phyloP scores from a whole-genome alignment of 1,140 invertebrate species.

The Adoxophyes honmai region DNA sequence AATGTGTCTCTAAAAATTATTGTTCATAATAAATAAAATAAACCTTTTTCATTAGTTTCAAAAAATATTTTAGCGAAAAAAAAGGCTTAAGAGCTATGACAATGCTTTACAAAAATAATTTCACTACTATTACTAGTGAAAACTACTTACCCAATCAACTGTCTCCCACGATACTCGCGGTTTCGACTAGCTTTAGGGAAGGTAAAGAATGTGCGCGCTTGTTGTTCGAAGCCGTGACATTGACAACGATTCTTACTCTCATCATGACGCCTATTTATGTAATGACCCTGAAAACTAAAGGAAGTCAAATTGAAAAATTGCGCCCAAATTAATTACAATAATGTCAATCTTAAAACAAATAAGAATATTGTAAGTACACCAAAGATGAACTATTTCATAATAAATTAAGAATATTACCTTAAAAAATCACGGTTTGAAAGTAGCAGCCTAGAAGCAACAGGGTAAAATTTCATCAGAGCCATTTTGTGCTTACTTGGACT shows the following conservation, averaged over 20 bases:
- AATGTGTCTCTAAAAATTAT: too few relatives aligned
- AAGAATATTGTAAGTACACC: neutral
- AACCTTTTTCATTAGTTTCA: too few relatives aligned
- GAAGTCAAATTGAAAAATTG: constrained; percentile 19
- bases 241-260: constrained; percentile 41
- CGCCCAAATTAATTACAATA: too few relatives aligned
- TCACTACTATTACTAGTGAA: too few relatives aligned
- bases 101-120: too few relatives aligned
- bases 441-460: neutral
- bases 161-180: constrained; percentile 82
- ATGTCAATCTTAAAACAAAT: neutral
- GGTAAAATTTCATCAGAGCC: neutral
- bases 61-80: too few relatives aligned
- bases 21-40: too few relatives aligned
- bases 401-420: constrained; percentile 3
- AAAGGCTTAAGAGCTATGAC: too few relatives aligned
- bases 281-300: constrained; percentile 70
- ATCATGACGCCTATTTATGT: constrained; percentile 57
- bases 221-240: constrained; percentile 41
- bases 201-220: constrained; percentile 57
- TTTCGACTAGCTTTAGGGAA: constrained; percentile 64
- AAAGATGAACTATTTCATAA: neutral
- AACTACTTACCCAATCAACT: constrained; percentile 82
- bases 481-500: neutral
- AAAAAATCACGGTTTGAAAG: neutral